Percentiles rank a stretch among this genome's conserved stretches.
phyloP scores from a whole-genome alignment of 2,797 vertebrate species.

The Pipistrellus kuhlii region DNA sequence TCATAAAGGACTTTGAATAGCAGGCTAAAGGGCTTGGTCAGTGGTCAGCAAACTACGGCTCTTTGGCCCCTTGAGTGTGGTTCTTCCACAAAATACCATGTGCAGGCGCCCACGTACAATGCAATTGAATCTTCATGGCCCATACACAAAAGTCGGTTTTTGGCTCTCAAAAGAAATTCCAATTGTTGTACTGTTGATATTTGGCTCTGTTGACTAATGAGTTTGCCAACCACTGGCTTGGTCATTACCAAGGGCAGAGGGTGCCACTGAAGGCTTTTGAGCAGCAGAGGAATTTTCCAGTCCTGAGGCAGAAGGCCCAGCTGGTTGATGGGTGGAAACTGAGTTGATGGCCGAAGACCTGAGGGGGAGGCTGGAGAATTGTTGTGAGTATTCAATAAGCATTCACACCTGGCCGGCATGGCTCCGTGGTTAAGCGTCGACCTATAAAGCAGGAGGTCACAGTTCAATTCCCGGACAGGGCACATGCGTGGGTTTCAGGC shows the following conservation, averaged over 20 bases:
- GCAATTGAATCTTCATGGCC: too few relatives aligned
- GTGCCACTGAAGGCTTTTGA: background rate
- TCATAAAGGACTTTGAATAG: background rate
- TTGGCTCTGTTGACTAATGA: too few relatives aligned
- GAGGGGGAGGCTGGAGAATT: background rate
- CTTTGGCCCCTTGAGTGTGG: too few relatives aligned
- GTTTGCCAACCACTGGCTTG: background rate
- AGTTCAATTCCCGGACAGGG: background rate
- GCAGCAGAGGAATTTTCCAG: background rate
- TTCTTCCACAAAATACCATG: too few relatives aligned
- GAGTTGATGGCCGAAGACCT: background rate
- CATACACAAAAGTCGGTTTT: too few relatives aligned
- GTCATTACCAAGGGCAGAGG: background rate
- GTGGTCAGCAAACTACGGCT: too few relatives aligned
- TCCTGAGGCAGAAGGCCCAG: background rate
- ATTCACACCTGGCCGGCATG: too few relatives aligned
- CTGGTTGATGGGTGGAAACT: background rate
- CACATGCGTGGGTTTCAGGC: background rate
- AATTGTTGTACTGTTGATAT: too few relatives aligned
- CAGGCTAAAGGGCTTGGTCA: background rate
- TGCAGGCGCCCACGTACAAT: too few relatives aligned
- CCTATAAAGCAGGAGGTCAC: background rate
- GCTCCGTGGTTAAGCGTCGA: background rate
- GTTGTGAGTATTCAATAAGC: background rate
- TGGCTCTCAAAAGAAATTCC: too few relatives aligned